Conservation (phyloP, 37 sponge, comb jelly and placozoan genomes). For the Eunapius fragilis region DNA sequence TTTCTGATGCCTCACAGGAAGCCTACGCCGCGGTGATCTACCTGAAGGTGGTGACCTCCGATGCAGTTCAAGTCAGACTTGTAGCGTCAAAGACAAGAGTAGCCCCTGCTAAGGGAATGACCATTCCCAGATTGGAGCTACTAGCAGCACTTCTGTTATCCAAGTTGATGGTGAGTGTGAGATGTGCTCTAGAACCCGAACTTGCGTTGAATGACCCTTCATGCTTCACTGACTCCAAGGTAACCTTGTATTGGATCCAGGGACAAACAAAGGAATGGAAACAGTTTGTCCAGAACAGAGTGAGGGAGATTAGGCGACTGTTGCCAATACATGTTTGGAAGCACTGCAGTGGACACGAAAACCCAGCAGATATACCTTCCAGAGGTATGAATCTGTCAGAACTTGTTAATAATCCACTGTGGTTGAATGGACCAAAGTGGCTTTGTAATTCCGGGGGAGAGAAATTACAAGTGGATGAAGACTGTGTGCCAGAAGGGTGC, state of each 20-base stretch:
- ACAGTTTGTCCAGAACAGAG: slow-evolving; percentile 45
- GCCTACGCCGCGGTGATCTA: slow-evolving; percentile 14
- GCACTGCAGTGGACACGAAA: slow-evolving; percentile 29
- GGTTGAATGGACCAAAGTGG: slow-evolving; percentile 16
- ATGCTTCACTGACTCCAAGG: slow-evolving; percentile 26
- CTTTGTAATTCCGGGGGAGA: not conserved
- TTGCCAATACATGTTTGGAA: slow-evolving; percentile 4
- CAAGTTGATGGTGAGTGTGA: not conserved
- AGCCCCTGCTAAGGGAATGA: slow-evolving; percentile 1
- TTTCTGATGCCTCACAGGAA: slow-evolving; percentile 12
- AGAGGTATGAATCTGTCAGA: slow-evolving; percentile 13
- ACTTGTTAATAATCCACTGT: slow-evolving; percentile 12
- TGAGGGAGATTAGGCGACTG: slow-evolving; percentile 6
- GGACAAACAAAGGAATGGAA: too few relatives aligned
- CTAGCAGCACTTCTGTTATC: slow-evolving; percentile 27
- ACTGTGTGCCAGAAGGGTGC: not conserved
- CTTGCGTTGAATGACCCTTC: not conserved
- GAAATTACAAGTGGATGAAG: not conserved
- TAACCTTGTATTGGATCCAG: slow-evolving; percentile 25
- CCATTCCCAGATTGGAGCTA: slow-evolving; percentile 42
- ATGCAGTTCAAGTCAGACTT: not conserved
- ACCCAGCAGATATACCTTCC: slow-evolving; percentile 42
- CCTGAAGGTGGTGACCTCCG: not conserved
- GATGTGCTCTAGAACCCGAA: slow-evolving; percentile 1
- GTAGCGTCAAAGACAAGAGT: slow-evolving; percentile 26